A percentile compares a stretch with the other conserved stretches of the same genome.
Conservation (phyloP, 2,113 vertebrate species). For the Salminus brasiliensis region DNA sequence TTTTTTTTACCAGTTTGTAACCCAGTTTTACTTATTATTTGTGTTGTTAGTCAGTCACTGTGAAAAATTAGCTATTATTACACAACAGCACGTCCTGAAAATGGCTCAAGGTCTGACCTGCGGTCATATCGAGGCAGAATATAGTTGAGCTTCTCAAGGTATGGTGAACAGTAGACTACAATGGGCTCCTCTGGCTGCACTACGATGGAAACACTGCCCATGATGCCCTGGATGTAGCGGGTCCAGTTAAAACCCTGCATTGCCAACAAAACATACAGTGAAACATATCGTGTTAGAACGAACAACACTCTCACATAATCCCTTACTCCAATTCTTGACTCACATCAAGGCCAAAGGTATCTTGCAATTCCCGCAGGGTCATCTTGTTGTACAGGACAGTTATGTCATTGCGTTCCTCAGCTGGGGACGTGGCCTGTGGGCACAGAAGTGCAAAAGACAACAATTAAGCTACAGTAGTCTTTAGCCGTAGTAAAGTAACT, state of each 20-base stretch:
- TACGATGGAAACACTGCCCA: conserved; percentile 82
- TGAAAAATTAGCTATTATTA: no score
- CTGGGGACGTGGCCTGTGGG: conserved; percentile 86
- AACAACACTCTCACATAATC: background rate
- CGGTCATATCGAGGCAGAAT: conserved; percentile 83
- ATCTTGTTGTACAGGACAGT: conserved; percentile 94
- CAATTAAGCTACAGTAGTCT: background rate
- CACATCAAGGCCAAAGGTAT: conserved; percentile 83
- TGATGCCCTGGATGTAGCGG: conserved; percentile 84
- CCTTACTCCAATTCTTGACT: conserved; percentile 55
- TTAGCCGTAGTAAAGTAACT: background rate
- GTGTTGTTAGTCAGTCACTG: no score
- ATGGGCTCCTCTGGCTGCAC: conserved; percentile 84
- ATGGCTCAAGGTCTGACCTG: no score
- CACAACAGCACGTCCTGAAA: no score
- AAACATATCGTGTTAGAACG: background rate
- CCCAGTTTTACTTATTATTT: no score
- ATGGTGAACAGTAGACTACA: conserved; percentile 89
- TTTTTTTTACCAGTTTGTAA: no score
- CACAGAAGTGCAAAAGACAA: conserved; percentile 22
- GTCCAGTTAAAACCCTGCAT: conserved; percentile 95
- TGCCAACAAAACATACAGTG: conserved; percentile 1
- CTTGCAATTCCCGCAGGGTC: conserved; percentile 84
- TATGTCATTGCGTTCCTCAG: conserved; percentile 91
- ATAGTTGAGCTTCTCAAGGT: conserved; percentile 84